phyloP scores from a whole-genome alignment of 2,797 vertebrate species.

The Leptodactylus fallax region DNA sequence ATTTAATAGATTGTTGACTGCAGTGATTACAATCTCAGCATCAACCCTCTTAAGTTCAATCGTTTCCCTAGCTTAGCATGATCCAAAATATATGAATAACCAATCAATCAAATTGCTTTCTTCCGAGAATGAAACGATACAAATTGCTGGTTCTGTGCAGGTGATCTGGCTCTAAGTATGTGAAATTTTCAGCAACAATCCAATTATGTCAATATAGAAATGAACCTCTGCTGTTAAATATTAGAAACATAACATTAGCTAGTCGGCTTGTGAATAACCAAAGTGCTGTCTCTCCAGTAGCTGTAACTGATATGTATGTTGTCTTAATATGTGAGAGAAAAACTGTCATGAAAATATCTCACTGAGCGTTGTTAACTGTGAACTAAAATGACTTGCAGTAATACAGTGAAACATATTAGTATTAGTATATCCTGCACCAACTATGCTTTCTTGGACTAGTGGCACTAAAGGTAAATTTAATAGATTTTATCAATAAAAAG shows the following conservation, averaged over 20 bases:
- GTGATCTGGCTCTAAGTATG: neutral
- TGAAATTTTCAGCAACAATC: slow-evolving; percentile 13
- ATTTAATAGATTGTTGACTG: slow-evolving; percentile 50
- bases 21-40: slow-evolving; percentile 38
- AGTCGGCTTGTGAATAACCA: neutral
- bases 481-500: neutral
- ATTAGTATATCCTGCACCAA: neutral
- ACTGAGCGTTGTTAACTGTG: neutral
- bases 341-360: neutral
- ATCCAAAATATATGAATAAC: slow-evolving; percentile 31
- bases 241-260: slow-evolving; percentile 15
- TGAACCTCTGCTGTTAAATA: neutral
- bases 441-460: neutral
- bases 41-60: slow-evolving; percentile 40
- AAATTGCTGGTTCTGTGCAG: slow-evolving; percentile 21
- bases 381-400: slow-evolving; percentile 6
- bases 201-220: neutral
- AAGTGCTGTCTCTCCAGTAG: neutral
- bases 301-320: slow-evolving; percentile 3
- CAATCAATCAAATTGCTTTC: slow-evolving; percentile 34
- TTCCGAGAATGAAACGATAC: neutral
- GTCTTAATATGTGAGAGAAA: slow-evolving; percentile 17
- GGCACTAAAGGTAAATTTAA: neutral
- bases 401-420: neutral
- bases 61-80: slow-evolving; percentile 8